Conservation (phyloP, 2,797 vertebrate genomes). For the Carduelis carduelis region DNA sequence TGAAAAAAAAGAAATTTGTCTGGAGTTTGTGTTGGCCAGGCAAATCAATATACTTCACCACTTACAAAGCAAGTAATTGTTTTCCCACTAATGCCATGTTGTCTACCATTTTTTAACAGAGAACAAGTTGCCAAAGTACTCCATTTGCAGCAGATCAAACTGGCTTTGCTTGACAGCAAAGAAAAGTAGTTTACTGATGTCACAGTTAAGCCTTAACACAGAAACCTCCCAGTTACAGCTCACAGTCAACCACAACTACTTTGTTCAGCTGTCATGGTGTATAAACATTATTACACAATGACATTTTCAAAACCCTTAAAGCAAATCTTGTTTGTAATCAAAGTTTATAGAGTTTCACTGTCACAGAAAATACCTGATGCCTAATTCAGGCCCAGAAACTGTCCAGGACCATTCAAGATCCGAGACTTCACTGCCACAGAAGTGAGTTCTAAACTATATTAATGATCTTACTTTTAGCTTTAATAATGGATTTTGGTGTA, state of each 20-base stretch:
- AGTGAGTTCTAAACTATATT: not conserved
- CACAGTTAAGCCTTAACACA: not conserved
- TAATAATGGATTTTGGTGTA: not conserved
- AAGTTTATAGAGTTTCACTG: not conserved
- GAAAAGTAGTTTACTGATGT: not conserved
- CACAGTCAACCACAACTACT: not conserved
- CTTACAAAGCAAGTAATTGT: conserved; percentile 64
- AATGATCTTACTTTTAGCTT: not conserved
- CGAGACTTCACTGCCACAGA: not conserved
- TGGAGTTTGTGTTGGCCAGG: conserved; percentile 40
- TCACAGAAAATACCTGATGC: not conserved
- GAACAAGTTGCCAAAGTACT: not conserved
- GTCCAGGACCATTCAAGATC: not conserved
- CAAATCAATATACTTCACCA: conserved; percentile 48
- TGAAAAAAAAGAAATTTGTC: not conserved
- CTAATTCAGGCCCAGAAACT: not conserved
- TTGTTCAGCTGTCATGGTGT: not conserved
- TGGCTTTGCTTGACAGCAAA: not conserved
- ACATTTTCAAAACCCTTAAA: not conserved
- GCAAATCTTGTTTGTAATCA: not conserved
- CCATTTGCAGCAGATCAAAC: not conserved
- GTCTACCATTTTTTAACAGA: conserved; percentile 1
- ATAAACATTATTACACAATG: not conserved
- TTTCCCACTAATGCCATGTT: conserved; percentile 29
- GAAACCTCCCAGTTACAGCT: not conserved